phyloP scores from a whole-genome alignment of 2,888 invertebrate genomes.

The Carterocephalus palaemon region DNA sequence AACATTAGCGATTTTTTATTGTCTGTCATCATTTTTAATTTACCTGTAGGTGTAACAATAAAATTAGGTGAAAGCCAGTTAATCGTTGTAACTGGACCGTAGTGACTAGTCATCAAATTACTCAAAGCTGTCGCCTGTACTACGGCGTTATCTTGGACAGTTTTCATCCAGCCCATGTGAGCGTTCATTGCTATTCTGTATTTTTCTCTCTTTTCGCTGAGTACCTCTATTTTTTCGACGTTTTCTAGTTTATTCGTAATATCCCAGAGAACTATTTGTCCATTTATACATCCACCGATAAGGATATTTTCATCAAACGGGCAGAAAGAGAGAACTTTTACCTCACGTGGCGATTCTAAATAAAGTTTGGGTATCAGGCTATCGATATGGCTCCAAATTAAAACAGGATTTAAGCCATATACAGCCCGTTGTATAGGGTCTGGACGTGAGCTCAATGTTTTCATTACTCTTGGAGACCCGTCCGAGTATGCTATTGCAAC shows the following conservation, averaged over 20 bases:
- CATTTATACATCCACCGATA: slow-evolving; percentile 85
- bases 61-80: slow-evolving; percentile 83
- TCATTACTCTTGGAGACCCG: slow-evolving; percentile 70
- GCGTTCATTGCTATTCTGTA: slow-evolving; percentile 80
- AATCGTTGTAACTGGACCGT: slow-evolving; percentile 80
- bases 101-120: slow-evolving; percentile 80
- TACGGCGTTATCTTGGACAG: slow-evolving; percentile 75
- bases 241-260: slow-evolving; percentile 80
- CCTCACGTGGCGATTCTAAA: slow-evolving; percentile 83
- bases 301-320: slow-evolving; percentile 83
- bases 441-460: slow-evolving; percentile 51
- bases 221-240: slow-evolving; percentile 80
- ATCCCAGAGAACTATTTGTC: slow-evolving; percentile 86
- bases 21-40: slow-evolving; percentile 50
- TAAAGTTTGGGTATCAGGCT: slow-evolving; percentile 83
- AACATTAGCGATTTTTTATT: slow-evolving; percentile 78
- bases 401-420: slow-evolving; percentile 81
- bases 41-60: slow-evolving; percentile 80
- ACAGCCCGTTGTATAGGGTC: slow-evolving; percentile 78
- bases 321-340: slow-evolving; percentile 82
- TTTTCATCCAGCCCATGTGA: slow-evolving; percentile 84
- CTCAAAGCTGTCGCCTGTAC: slow-evolving; percentile 81
- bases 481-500: slow-evolving; percentile 83
- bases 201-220: slow-evolving; percentile 81
- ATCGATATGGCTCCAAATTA: slow-evolving; percentile 87